Conservation (phyloP, 2,888 invertebrate species). For the Lithophane leautieri region DNA sequence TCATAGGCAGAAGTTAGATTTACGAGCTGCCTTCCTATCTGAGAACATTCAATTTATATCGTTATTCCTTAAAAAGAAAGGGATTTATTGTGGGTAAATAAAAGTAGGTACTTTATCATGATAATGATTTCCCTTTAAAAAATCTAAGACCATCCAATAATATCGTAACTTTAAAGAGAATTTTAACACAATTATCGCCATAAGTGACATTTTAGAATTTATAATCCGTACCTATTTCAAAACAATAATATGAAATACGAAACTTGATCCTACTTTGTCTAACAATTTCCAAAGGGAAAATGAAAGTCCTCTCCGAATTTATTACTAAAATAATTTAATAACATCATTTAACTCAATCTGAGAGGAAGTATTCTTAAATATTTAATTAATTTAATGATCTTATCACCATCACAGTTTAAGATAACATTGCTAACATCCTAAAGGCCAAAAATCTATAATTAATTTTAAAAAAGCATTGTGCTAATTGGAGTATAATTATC, state of each 20-base stretch:
- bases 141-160: not conserved
- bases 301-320: conserved; percentile 18
- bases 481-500: conserved; percentile 41
- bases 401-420: conserved; percentile 16
- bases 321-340: not conserved
- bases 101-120: not conserved
- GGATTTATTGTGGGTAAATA: conserved; percentile 29
- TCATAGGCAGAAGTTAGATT: conserved; percentile 38
- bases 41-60: conserved; percentile 25
- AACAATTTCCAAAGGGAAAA: conserved; percentile 3
- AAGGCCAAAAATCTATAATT: conserved; percentile 6
- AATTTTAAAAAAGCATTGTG: not conserved
- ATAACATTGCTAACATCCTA: conserved; percentile 13
- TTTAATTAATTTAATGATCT: conserved; percentile 7
- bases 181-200: not conserved
- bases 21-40: conserved; percentile 44
- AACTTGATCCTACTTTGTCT: not conserved
- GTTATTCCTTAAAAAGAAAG: conserved; percentile 29
- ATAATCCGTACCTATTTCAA: not conserved
- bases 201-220: not conserved
- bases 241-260: not conserved
- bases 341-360: not conserved
- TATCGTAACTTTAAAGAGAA: not conserved
- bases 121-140: conserved; percentile 15
- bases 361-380: not conserved